Evolutionary conservation across 2,888 invertebrate species (phyloP).

Genomic region (Villa cingulata): DNA sequence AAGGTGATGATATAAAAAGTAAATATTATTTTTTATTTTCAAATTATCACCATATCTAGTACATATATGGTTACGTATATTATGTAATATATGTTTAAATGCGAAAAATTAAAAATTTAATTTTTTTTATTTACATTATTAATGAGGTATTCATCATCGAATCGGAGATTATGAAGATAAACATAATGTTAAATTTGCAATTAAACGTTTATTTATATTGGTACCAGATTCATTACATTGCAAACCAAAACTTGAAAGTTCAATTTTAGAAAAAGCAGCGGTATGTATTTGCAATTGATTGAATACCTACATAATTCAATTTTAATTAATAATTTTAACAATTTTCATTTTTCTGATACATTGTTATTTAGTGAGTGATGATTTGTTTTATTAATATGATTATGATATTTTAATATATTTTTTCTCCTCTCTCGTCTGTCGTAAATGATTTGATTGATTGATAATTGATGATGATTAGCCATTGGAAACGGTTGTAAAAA

Average conservation of each 20-base stretch:
- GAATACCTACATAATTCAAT: too few relatives aligned
- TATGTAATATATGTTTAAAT: background rate
- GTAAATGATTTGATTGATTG: background rate
- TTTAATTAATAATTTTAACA: too few relatives aligned
- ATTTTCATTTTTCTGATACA: too few relatives aligned
- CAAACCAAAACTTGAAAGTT: conserved; percentile 20
- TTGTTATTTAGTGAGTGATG: too few relatives aligned
- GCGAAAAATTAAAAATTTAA: background rate
- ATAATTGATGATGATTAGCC: conserved; percentile 14
- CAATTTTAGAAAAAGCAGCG: conserved; percentile 17
- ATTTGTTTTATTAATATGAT: background rate
- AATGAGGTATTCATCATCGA: conserved; percentile 21
- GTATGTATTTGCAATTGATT: conserved; percentile 15
- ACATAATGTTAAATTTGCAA: conserved; percentile 21
- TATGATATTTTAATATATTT: background rate
- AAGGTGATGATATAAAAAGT: conserved; percentile 10
- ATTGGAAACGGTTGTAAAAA: conserved; percentile 18
- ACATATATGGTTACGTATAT: background rate
- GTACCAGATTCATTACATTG: conserved; percentile 27
- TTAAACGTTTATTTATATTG: conserved; percentile 24
- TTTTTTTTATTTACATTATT: background rate
- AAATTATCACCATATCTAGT: background rate
- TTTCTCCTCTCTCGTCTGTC: background rate
- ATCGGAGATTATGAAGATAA: conserved; percentile 22
- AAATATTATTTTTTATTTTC: background rate